These are phyloP conservation scores for Xylophagus ater DNA, from an alignment of 2,888 invertebrate species.

Conservation along the genomic window DNA sequence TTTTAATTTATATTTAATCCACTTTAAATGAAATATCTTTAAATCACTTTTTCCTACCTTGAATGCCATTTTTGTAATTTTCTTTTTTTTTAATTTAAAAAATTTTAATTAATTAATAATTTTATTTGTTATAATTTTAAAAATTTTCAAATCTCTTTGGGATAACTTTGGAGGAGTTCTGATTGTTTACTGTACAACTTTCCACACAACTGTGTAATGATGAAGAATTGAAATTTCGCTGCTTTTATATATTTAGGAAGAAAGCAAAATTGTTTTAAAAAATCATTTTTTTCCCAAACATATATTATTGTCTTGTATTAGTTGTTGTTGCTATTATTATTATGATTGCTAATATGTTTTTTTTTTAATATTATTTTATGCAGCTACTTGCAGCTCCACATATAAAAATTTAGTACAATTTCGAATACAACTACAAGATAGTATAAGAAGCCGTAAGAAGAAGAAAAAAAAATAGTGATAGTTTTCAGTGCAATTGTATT, in stretches of 20 bases:
- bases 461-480: no score
- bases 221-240: conserved; percentile 32
- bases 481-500: no score
- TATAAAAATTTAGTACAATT: no score
- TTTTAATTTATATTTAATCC: conserved; percentile 11
- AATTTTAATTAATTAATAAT: conserved; percentile 1
- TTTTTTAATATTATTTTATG: no score
- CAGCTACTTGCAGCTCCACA: no score
- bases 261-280: conserved; percentile 30
- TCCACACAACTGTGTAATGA: conserved; percentile 40
- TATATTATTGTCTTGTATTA: conserved; percentile 6
- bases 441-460: no score
- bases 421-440: no score
- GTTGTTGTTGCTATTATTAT: conserved; percentile 6
- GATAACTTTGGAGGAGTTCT: conserved; percentile 5
- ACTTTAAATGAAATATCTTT: no score
- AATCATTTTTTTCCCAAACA: no score
- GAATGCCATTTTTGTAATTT: conserved; percentile 22
- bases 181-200: conserved; percentile 35
- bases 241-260: conserved; percentile 41
- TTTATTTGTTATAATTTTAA: no score
- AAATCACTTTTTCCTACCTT: conserved; percentile 23
- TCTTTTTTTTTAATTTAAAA: conserved; percentile 7
- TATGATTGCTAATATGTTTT: no score
- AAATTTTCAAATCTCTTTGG: conserved; percentile 3